These are phyloP conservation scores for Chaunax sp. DNA, from an alignment of 2,797 vertebrate species.

Conservation along the genomic window DNA sequence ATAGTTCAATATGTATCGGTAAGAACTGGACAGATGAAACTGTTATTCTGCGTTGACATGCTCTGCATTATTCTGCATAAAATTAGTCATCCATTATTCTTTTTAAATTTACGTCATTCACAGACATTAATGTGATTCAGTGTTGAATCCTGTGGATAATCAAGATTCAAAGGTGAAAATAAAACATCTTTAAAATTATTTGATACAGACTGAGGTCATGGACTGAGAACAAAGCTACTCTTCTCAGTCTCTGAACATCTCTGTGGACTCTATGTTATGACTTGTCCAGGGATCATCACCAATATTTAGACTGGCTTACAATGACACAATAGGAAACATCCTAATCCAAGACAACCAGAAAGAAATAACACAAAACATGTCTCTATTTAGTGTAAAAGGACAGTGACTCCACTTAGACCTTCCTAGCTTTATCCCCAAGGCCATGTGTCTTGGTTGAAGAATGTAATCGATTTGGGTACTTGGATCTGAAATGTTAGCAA, in stretches of 20 bases:
- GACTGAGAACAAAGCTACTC: not conserved
- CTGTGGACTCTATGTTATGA: not conserved
- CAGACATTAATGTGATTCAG: not conserved
- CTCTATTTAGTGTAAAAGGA: conserved; percentile 12
- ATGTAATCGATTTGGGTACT: conserved; percentile 12
- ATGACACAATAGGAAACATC: conserved; percentile 15
- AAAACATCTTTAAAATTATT: not conserved
- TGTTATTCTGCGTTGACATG: not conserved
- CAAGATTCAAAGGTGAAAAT: not conserved
- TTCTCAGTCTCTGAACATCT: conserved; percentile 10
- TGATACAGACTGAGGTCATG: not conserved
- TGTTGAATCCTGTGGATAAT: too few species aligned
- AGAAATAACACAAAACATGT: conserved; percentile 27
- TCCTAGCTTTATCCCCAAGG: not conserved
- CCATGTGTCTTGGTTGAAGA: not conserved
- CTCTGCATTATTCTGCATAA: not conserved
- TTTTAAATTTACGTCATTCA: not conserved
- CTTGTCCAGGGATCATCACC: conserved; percentile 10
- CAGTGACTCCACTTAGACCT: conserved; percentile 5
- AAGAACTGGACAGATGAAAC: not conserved
- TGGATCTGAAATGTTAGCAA: not conserved
- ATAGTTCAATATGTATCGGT: not conserved
- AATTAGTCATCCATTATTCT: not conserved
- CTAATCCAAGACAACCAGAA: conserved; percentile 22
- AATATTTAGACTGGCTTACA: conserved; percentile 9